Percentiles rank a stretch among this genome's conserved stretches.
phyloP scores from a whole-genome alignment of 2,888 invertebrate species.

The Synanthedon myopaeformis region DNA sequence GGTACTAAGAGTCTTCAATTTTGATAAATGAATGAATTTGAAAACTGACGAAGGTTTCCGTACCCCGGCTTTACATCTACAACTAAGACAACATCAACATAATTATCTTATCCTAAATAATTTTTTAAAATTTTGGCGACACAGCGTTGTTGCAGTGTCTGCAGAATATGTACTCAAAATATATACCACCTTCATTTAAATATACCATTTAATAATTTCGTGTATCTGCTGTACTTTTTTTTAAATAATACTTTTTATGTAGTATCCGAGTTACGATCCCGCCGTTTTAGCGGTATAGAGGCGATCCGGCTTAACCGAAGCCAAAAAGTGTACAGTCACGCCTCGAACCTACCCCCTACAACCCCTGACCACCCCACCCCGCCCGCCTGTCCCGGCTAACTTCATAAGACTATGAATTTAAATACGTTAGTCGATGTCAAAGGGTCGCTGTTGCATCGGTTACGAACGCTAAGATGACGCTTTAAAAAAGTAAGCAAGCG shows the following conservation, averaged over 20 bases:
- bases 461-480: slow-evolving; percentile 19
- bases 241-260: background rate
- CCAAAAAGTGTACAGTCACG: slow-evolving; percentile 71
- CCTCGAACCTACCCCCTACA: slow-evolving; percentile 29
- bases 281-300: slow-evolving; percentile 23
- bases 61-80: too few species aligned
- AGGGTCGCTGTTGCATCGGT: slow-evolving; percentile 52
- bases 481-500: background rate
- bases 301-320: slow-evolving; percentile 66
- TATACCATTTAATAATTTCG: too few species aligned
- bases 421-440: slow-evolving; percentile 69
- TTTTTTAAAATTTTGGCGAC: too few species aligned
- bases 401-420: slow-evolving; percentile 71
- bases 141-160: too few species aligned
- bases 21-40: too few species aligned
- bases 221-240: too few species aligned
- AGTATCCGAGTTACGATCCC: background rate
- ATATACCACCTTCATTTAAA: too few species aligned
- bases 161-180: too few species aligned
- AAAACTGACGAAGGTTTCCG: too few species aligned
- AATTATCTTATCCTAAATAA: too few species aligned
- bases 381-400: slow-evolving; percentile 28
- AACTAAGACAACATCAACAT: too few species aligned
- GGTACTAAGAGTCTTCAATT: too few species aligned
- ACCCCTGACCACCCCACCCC: slow-evolving; percentile 12